Evolutionary conservation across 2,113 vertebrate species (phyloP).

Genomic region (Kryptolebias marmoratus): DNA sequence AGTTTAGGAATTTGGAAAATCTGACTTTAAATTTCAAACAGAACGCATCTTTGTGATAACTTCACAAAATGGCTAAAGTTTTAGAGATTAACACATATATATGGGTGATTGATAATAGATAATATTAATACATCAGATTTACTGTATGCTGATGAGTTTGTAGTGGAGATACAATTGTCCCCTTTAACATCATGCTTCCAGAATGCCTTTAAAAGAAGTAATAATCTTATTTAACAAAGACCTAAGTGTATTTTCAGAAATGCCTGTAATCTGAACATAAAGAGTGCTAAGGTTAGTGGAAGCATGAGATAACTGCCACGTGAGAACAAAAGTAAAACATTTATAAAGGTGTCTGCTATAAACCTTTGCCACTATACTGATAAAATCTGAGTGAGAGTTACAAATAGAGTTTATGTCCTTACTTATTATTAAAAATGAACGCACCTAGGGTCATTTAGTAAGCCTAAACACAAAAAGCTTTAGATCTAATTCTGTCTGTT

Average conservation of each 20-base stretch:
- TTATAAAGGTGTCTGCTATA: neutral
- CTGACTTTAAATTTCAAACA: too few species aligned
- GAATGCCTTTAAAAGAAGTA: neutral
- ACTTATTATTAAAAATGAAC: neutral
- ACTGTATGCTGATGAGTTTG: too few species aligned
- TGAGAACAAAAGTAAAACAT: neutral
- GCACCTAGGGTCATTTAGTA: neutral
- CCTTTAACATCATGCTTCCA: neutral
- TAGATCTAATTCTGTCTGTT: neutral
- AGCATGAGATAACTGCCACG: neutral
- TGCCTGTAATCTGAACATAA: neutral
- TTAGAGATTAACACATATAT: too few species aligned
- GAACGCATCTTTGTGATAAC: too few species aligned
- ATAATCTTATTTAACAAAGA: neutral
- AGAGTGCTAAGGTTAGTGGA: neutral
- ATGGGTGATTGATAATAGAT: too few species aligned
- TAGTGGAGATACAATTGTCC: neutral
- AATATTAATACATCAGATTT: too few species aligned
- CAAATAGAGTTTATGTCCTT: neutral
- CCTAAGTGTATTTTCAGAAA: neutral
- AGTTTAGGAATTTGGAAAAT: too few species aligned
- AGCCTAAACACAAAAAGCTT: neutral
- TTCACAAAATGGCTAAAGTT: too few species aligned
- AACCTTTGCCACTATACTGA: constrained; percentile 3
- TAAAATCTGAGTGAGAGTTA: constrained; percentile 22